These are phyloP conservation scores for Papilio protenor DNA, from an alignment of 2,888 invertebrate genomes.

Conservation along the genomic window DNA sequence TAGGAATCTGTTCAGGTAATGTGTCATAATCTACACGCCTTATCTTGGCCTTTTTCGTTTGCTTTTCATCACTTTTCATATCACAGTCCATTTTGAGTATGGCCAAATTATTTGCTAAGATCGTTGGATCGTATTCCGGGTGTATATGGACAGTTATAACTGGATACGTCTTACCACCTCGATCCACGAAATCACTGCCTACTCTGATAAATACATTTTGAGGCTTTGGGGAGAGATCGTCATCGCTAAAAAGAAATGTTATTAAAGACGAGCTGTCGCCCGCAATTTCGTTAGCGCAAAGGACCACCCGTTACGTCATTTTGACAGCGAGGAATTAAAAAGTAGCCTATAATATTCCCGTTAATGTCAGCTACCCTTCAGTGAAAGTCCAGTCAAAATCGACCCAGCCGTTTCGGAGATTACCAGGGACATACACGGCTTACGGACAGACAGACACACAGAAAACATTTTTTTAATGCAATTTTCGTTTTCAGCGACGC, in stretches of 20 bases:
- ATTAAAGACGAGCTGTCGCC: neutral
- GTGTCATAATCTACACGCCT: slow-evolving; percentile 57
- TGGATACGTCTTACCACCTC: slow-evolving; percentile 64
- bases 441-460: too few species aligned
- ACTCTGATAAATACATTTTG: slow-evolving; percentile 60
- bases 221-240: slow-evolving; percentile 46
- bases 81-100: slow-evolving; percentile 57
- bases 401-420: too few species aligned
- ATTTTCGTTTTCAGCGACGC: too few species aligned
- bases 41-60: neutral
- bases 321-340: too few species aligned
- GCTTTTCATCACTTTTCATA: neutral
- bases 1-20: slow-evolving; percentile 51
- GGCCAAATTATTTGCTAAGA: slow-evolving; percentile 65
- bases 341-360: too few species aligned
- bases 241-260: slow-evolving; percentile 8
- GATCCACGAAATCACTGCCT: slow-evolving; percentile 63
- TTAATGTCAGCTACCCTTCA: too few species aligned
- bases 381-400: too few species aligned
- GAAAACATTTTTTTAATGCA: too few species aligned
- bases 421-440: too few species aligned
- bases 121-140: slow-evolving; percentile 65
- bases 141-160: slow-evolving; percentile 70
- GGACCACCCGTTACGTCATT: too few species aligned
- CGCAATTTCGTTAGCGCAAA: too few species aligned